Evolutionary conservation across 2,113 vertebrate species (phyloP), one percentile per base, ranked within the genome.

Genomic region (Corapipo altera): DNA sequence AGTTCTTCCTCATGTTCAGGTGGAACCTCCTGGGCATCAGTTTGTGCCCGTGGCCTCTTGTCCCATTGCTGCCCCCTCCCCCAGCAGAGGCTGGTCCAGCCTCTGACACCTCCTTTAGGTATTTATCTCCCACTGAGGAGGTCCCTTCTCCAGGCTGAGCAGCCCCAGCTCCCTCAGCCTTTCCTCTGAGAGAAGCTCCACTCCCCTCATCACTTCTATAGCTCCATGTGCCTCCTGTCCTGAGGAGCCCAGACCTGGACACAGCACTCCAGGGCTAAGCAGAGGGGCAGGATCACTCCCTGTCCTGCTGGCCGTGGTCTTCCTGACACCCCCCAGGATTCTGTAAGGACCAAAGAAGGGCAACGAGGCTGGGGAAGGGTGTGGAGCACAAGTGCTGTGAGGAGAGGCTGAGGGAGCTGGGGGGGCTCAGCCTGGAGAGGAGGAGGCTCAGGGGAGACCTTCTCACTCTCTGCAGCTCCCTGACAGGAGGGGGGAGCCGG

Each of bases 291-390:
- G 35, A 62, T 7, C 48, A 8, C 9, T 46, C 49, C 57, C 24
- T 2, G 23, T 2, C 14, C 46, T 19, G 22, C 39, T 28, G 33
- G 39, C 33, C 33, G 0, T 0, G n/a, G 33, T 6, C 6, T 8
- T 6, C 12, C 28, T 39, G n/a, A 15, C 5, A 5, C 14, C 12
- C 9, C 54, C 22, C 9, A 39, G 18, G 5, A 15, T 32, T 28
- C 32, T 21, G 3, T 3, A 35, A 30, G 24, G 5, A 4, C 46
- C 46, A 48, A 23, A 48, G 11, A 22, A 48, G 46, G 46, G 46
- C 48, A 49, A 49, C 23, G 48, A 49, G 48, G 48, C 48, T 49
- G 48, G 23, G 48, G 48, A 49, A 49, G 48, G 48, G 23, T 14
- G 12, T 49, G 48, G 48, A 26, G 48, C 48, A 49, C 48, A 26